These are phyloP conservation scores for Geophilus truncorum DNA, from an alignment of 2,888 invertebrate species.

Conservation along the genomic window DNA sequence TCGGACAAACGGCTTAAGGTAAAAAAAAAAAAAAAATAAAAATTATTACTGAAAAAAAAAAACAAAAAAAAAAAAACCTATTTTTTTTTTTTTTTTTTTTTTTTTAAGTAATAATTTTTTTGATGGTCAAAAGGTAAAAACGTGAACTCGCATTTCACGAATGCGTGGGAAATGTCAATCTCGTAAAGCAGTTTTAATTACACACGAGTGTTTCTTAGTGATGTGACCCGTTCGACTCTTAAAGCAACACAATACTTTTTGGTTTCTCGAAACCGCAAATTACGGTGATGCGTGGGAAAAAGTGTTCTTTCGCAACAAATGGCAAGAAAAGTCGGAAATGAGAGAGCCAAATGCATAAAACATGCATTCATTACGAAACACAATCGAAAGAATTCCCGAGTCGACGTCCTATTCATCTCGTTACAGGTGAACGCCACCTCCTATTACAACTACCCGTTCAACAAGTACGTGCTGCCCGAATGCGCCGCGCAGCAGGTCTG, in stretches of 20 bases:
- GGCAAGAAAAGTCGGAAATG: too few species aligned
- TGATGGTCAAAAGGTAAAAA: not conserved
- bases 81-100: too few species aligned
- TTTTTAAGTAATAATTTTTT: too few species aligned
- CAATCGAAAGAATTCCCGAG: not conserved
- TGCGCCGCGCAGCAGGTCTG: slow-evolving; percentile 93
- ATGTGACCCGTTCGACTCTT: too few species aligned
- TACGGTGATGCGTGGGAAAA: not conserved
- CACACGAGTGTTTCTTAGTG: not conserved
- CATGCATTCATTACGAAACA: too few species aligned
- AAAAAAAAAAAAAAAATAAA: too few species aligned
- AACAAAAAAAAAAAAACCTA: too few species aligned
- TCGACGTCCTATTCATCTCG: not conserved
- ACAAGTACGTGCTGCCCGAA: slow-evolving; percentile 85
- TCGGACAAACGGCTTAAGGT: too few species aligned
- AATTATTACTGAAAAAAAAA: too few species aligned
- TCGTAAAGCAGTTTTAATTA: not conserved
- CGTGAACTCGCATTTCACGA: not conserved
- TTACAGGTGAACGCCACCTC: not conserved
- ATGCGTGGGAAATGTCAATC: not conserved
- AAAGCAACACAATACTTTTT: too few species aligned
- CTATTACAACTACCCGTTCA: slow-evolving; percentile 89
- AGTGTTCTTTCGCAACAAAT: not conserved
- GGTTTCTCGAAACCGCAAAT: too few species aligned
- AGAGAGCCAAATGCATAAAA: not conserved